Percentiles rank a stretch among this genome's conserved stretches.
phyloP scores from a whole-genome alignment of 2,113 vertebrate genomes.

The Neofelis nebulosa region DNA sequence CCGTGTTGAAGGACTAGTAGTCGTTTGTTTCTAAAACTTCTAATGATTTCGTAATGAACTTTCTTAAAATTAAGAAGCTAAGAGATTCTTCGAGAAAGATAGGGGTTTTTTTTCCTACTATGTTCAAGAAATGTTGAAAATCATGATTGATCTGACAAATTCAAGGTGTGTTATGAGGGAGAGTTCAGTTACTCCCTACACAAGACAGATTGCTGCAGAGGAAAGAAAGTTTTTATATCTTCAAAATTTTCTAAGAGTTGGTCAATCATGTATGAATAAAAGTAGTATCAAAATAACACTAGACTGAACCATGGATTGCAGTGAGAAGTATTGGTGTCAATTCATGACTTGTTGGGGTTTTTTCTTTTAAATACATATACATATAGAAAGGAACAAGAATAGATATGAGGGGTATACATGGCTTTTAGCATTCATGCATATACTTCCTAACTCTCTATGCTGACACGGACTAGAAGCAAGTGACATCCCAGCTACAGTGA shows the following conservation, averaged over 20 bases:
- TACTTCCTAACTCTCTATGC: not conserved
- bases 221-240: constrained; percentile 32
- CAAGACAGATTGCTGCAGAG: constrained; percentile 58
- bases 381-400: not conserved
- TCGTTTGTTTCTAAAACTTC: constrained; percentile 32
- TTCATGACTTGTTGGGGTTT: not conserved
- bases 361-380: not conserved
- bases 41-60: constrained; percentile 18
- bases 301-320: not conserved
- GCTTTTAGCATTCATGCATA: not conserved
- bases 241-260: constrained; percentile 60
- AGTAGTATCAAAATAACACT: not conserved
- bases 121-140: constrained; percentile 49
- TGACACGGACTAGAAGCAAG: not conserved
- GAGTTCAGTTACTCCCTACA: constrained; percentile 61
- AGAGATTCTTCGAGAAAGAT: constrained; percentile 44
- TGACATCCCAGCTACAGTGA: not conserved
- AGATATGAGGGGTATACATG: not conserved
- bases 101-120: constrained; percentile 62
- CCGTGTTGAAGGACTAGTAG: not conserved
- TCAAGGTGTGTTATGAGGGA: constrained; percentile 31
- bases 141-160: constrained; percentile 62
- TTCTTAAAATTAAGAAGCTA: constrained; percentile 56
- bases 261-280: constrained; percentile 59
- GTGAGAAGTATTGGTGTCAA: not conserved